Base-by-base conservation (phyloP, 2,797 vertebrate species). In the Scolopax rusticola region DNA sequence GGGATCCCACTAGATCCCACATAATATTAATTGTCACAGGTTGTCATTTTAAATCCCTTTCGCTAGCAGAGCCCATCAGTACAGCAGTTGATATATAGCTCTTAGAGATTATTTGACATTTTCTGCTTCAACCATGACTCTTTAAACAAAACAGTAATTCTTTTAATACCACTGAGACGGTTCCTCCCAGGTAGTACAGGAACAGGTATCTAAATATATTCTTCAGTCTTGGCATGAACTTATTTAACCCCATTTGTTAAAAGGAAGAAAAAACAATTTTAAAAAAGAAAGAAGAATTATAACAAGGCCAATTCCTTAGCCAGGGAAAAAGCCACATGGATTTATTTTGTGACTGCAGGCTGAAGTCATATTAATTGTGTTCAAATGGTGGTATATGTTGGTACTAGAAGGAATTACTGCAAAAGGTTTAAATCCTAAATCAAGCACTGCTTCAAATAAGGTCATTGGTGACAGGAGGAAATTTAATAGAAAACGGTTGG, bases 381-480 rank as follows among this genome's bases (percentile, higher is more conserved):
- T 95, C 89, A 84, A 94, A 94, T 90, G 92, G 75, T 71, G 45
- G 53, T 92, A 88, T 86, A 84, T 93, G 91, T 89, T 96, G 81
- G 80, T 90, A 83, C 90, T 93, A 91, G 95, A 93, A 97, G 85
- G 89, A 96, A 97, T 96, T 97, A 95, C 93, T 77, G 27, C 81
- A 87, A 97, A 97, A 96, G 77, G 89, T 96, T 97, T 96, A 93
- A 97, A 89, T 86, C 96, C 94, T 98, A 97, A 98, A 97, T 98
- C 97, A 97, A 97, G 77, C 75, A 77, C 84, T 89, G 61, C 92
- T 96, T 96, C 89, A 87, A 94, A 90, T 96, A 97, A 98, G 96
- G 95, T 97, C 97, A 96, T 36, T 86, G 95, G 74, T 84, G 95
- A 97, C 89, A 94, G 68, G 61, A 95, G 84, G 81, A 97, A 97